These are phyloP conservation scores for Cydia pomonella DNA, from an alignment of 1,140 invertebrate species.

Conservation along the genomic window DNA sequence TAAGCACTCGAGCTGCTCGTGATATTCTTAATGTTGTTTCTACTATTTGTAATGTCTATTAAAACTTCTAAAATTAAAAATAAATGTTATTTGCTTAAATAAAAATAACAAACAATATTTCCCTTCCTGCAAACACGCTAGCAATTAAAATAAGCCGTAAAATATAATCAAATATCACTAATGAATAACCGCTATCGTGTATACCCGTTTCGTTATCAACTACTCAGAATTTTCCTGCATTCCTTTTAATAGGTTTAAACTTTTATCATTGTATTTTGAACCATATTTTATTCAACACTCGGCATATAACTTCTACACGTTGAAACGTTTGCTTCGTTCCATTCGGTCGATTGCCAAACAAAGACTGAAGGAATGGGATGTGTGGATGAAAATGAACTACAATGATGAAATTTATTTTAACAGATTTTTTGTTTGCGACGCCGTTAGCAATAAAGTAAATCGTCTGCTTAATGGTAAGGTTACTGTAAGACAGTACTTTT, in stretches of 20 bases:
- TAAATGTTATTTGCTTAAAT: background rate
- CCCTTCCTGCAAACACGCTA: background rate
- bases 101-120: background rate
- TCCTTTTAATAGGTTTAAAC: slow-evolving; percentile 9
- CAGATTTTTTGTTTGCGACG: too few species aligned
- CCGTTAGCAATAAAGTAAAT: too few species aligned
- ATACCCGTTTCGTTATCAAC: slow-evolving; percentile 10
- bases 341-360: too few species aligned
- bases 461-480: too few species aligned
- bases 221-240: slow-evolving; percentile 3
- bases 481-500: too few species aligned
- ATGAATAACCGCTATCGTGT: slow-evolving; percentile 5
- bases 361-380: too few species aligned
- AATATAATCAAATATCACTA: slow-evolving; percentile 22
- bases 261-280: background rate
- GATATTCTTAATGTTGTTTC: too few species aligned
- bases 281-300: background rate
- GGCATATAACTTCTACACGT: background rate
- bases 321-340: too few species aligned
- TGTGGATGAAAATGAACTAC: too few species aligned
- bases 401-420: too few species aligned
- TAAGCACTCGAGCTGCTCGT: too few species aligned
- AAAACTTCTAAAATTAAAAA: background rate
- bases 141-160: background rate
- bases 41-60: too few species aligned